Evolutionary conservation across 2,113 vertebrate genomes (phyloP).

Genomic region (Eonycteris spelaea): DNA sequence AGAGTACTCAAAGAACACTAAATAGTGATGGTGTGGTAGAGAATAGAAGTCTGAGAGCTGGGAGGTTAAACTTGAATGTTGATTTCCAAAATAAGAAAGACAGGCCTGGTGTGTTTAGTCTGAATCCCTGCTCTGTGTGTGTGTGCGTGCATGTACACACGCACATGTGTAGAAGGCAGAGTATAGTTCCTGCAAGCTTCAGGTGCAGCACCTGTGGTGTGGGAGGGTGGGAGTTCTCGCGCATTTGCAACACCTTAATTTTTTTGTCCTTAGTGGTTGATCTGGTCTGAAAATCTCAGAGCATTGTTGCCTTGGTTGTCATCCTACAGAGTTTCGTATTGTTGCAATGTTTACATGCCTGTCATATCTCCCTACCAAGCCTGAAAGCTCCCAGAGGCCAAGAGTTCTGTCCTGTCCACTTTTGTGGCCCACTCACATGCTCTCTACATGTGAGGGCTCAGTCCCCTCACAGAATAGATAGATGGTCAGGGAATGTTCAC

Average conservation of each 20-base stretch:
- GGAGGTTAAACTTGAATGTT: neutral
- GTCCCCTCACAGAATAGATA: neutral
- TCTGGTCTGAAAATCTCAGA: neutral
- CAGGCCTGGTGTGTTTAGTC: neutral
- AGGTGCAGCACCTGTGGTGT: neutral
- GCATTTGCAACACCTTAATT: neutral
- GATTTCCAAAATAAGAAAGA: neutral
- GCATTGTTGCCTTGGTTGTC: no score
- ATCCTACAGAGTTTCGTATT: accelerated
- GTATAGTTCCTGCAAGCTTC: neutral
- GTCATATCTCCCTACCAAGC: neutral
- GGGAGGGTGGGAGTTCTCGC: neutral
- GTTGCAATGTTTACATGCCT: neutral
- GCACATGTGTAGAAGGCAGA: no score
- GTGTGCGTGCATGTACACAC: neutral
- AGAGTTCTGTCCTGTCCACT: neutral
- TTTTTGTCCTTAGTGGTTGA: neutral
- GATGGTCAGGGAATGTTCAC: neutral
- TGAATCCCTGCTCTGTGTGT: neutral
- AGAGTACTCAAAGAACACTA: neutral
- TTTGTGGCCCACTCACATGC: neutral
- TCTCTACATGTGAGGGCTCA: neutral
- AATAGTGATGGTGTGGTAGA: neutral
- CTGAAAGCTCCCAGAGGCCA: neutral
- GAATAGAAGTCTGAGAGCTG: neutral